Evolutionary conservation across 1,140 invertebrate species (phyloP), one percentile per base, ranked within the genome.

Genomic region (Drosophila ananassae): DNA sequence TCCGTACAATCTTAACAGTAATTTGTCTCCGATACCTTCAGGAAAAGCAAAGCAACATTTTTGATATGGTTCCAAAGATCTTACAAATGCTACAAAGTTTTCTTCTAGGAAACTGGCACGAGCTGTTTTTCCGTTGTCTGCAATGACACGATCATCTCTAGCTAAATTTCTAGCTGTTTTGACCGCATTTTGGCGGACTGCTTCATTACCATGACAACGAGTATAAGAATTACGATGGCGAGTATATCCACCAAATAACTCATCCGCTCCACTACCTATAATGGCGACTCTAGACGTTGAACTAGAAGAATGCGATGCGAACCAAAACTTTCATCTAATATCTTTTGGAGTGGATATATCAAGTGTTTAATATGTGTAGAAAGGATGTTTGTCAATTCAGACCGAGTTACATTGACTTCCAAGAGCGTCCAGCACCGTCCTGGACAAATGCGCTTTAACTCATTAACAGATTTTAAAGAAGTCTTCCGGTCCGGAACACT

Each of bases 271-370:
- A 93, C 97, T 97, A 25, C 98, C 98, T 5, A 83, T 28, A 5
- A 92, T 47, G 0, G 79, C 83, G 0, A 84, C 68, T 47, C 83
- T 77, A 7, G 85, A 64, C n/a, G 48, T 89, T 89, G 93, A 97
- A 95, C 91, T 28, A 92, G 77, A 74, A 9, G 95, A 97, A 89
- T 95, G 92, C 52, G 97, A 95, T 39, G 98, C 98, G 95, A 99
- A 99, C 98, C 98, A 99, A 13, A 99, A 92, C 97, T 98, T 91
- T 99, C 98, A 93, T 99, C 98, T n/a, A 99, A 91, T 44, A 99
- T 95, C 10, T 97, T 98, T 68, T 94, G 93, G 46, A 96, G 93
- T 1, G 97, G 97, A 93, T 96, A 95, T 3, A 99, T 94, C 46
- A 99, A 93, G 92, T 98, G 93, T 21, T 93, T 93, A 17, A 97